These are phyloP conservation scores for Muntiacus reevesi DNA, from an alignment of 2,113 vertebrate species.

Conservation along the genomic window DNA sequence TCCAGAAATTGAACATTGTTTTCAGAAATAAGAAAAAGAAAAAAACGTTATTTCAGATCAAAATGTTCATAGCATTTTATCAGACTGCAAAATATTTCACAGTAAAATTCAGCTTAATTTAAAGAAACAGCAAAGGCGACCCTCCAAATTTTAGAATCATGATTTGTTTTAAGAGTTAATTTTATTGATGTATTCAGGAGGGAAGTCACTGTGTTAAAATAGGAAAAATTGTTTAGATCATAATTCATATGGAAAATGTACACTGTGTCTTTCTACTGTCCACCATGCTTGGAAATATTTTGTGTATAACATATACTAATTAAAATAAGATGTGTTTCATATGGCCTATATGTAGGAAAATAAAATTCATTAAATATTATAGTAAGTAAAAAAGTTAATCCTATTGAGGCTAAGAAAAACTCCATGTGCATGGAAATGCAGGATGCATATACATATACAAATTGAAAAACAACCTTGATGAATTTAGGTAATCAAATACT, in stretches of 20 bases:
- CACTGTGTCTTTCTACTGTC: not conserved
- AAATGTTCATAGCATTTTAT: slow-evolving; percentile 31
- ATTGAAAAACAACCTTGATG: slow-evolving; percentile 29
- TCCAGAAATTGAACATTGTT: not conserved
- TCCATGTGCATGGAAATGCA: not conserved
- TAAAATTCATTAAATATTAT: not conserved
- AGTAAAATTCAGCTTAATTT: slow-evolving; percentile 16
- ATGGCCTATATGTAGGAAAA: not conserved
- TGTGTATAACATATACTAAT: not conserved
- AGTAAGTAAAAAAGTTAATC: not conserved
- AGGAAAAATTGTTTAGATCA: not conserved
- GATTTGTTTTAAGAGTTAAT: not conserved
- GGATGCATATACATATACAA: not conserved
- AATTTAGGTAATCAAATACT: slow-evolving; percentile 38
- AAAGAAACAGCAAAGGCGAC: not conserved
- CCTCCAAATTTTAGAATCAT: not conserved
- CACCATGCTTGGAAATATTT: not conserved
- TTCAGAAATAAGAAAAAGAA: not conserved
- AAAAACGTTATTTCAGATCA: not conserved
- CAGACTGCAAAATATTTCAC: not conserved
- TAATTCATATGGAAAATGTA: not conserved
- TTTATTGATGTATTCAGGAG: not conserved
- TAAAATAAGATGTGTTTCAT: not conserved
- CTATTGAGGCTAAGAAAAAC: not conserved
- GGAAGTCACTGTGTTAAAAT: not conserved